phyloP scores from a whole-genome alignment of 2,888 invertebrate species.

The Conomelus anceps region DNA sequence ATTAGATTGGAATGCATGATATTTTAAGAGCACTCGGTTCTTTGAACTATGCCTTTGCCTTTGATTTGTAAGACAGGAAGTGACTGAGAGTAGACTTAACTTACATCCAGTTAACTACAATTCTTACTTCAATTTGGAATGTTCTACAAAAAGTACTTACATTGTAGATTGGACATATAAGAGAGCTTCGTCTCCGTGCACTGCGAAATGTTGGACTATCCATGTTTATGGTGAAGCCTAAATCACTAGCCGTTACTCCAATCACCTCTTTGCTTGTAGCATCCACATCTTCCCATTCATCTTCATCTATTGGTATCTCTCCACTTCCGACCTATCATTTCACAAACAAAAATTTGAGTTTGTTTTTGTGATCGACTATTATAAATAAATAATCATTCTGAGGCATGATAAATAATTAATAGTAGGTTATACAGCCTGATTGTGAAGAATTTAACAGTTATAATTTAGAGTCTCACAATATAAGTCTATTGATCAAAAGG shows the following conservation, averaged over 20 bases:
- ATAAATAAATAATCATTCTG: neutral
- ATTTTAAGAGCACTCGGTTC: too few species aligned
- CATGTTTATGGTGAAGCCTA: conserved; percentile 23
- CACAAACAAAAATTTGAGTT: neutral
- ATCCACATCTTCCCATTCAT: conserved; percentile 71
- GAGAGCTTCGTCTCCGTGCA: conserved; percentile 46
- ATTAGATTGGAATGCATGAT: too few species aligned
- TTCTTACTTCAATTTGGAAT: too few species aligned
- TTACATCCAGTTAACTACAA: too few species aligned
- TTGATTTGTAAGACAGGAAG: too few species aligned
- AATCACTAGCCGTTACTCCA: conserved; percentile 40
- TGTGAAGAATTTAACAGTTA: too few species aligned
- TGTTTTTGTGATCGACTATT: neutral
- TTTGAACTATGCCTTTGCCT: too few species aligned
- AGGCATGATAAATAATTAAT: too few species aligned
- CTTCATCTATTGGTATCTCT: conserved; percentile 71
- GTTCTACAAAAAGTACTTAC: conserved; percentile 41
- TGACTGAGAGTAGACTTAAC: too few species aligned
- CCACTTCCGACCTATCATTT: conserved; percentile 65
- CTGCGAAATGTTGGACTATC: conserved; percentile 19
- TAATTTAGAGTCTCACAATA: too few species aligned
- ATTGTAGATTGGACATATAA: conserved; percentile 58
- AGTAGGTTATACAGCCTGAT: too few species aligned
- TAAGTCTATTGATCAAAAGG: too few species aligned
- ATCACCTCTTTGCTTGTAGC: conserved; percentile 52